These are phyloP conservation scores for Muscidifurax raptorellus DNA, from an alignment of 1,140 invertebrate species.

Conservation along the genomic window DNA sequence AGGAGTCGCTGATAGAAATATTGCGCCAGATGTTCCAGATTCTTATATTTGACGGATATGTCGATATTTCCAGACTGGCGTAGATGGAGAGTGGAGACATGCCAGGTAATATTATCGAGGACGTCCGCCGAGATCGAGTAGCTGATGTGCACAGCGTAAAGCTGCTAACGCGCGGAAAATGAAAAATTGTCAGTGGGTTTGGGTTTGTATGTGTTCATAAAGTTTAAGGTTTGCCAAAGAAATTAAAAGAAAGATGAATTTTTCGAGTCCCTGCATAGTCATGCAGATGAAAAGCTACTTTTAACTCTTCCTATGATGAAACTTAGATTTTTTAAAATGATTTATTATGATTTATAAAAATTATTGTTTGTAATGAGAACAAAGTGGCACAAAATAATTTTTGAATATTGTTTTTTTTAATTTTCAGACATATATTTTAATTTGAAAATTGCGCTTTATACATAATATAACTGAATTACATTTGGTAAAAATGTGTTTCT, in stretches of 20 bases:
- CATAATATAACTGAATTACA: too few species aligned
- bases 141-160: not conserved
- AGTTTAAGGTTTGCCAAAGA: not conserved
- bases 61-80: slow-evolving; percentile 63
- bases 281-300: too few species aligned
- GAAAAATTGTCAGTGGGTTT: slow-evolving; percentile 39
- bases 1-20: slow-evolving; percentile 53
- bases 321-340: too few species aligned
- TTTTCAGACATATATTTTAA: too few species aligned
- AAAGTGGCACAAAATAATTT: too few species aligned
- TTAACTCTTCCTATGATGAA: too few species aligned
- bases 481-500: not conserved
- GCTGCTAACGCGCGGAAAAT: slow-evolving; percentile 52
- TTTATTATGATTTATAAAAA: too few species aligned
- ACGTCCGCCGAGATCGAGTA: slow-evolving; percentile 8
- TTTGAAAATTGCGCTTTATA: too few species aligned
- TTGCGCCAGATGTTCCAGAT: slow-evolving; percentile 65
- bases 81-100: slow-evolving; percentile 56
- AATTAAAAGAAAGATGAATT: not conserved
- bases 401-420: too few species aligned
- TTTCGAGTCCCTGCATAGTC: not conserved
- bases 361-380: too few species aligned
- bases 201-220: not conserved
- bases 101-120: slow-evolving; percentile 61
- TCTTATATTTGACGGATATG: slow-evolving; percentile 68